Evolutionary conservation across 30 jellyfish, hydroid and myxozoan species (phyloP).

Genomic region (Turritopsis dohrnii): DNA sequence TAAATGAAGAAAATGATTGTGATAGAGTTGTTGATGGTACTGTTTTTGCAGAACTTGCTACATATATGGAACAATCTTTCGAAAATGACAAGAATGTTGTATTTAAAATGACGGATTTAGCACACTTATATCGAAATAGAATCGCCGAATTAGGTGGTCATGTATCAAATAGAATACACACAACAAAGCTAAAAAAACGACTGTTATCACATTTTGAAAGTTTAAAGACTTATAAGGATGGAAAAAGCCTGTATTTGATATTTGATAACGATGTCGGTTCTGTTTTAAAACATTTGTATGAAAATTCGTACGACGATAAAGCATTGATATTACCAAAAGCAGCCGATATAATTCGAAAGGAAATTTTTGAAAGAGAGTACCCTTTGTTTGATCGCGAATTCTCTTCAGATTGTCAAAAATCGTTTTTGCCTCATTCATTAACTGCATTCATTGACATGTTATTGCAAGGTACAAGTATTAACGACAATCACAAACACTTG

Average conservation of each 20-base stretch:
- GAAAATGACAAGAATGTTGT: background rate
- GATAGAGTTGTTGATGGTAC: too few species aligned
- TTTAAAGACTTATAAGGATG: background rate
- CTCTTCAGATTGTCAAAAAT: background rate
- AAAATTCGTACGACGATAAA: constrained; percentile 22
- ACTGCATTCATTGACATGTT: background rate
- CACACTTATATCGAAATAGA: background rate
- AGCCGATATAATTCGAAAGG: constrained; percentile 21
- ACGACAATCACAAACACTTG: background rate
- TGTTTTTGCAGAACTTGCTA: too few species aligned
- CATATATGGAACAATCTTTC: too few species aligned
- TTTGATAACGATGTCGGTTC: constrained; percentile 18
- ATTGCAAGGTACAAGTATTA: background rate
- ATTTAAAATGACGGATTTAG: background rate
- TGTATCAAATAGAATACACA: background rate
- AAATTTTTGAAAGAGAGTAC: background rate
- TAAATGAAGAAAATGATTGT: too few species aligned
- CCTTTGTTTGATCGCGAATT: background rate
- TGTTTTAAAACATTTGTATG: constrained; percentile 9
- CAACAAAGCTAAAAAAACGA: background rate
- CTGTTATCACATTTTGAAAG: background rate
- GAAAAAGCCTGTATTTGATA: constrained; percentile 12
- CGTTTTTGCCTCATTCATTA: background rate
- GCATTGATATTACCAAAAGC: constrained; percentile 28
- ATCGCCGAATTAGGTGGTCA: background rate